Evolutionary conservation across 2,888 invertebrate genomes (phyloP), one percentile per base, ranked within the genome.

Genomic region (Opisthograptis luteolata): DNA sequence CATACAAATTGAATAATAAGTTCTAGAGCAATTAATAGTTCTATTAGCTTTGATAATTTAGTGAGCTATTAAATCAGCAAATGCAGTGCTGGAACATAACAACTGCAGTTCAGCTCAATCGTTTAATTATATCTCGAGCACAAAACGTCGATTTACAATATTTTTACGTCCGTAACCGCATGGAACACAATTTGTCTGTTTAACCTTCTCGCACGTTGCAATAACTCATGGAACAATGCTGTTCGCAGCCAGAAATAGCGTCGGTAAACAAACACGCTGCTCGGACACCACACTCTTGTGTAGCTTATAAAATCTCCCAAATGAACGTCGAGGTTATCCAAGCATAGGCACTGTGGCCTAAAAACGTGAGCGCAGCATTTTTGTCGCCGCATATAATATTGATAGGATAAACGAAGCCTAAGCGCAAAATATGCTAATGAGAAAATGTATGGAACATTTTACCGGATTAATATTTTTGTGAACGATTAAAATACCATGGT

Each of bases 191-290:
- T 79, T 79, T 79, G 71, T 73, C 76, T 77, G 73, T 73, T 75
- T 79, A 80, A 80, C 81, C 81, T 81, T 76, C 76, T 70, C 55
- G 65, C 62, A 65, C 60, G 68, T 66, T 73, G 72, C 76, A 64
- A 78, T 87, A 87, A 82, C 72, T 87, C 84, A 79, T 70, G 70
- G 68, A 82, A 85, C 87, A 87, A 86, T 85, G 79, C 80, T 78
- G 73, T 15, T 73, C 54, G 46, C 60, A 70, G 74, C 76, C 81
- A 84, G 78, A 81, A 89, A 89, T 89, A 88, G 79, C 82, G 64
- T 55, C 68, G 70, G 73, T 82, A 81, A 79, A 81, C 78, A 85
- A 85, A 87, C 85, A 81, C 46, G 70, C 68, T 66, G 62, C 61
- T 65, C 74, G 73, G 69, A 70, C 70, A 74, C 69, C 72, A 68